Evolutionary conservation across 2,797 vertebrate genomes (phyloP).

Genomic region (Poecile montanus): DNA sequence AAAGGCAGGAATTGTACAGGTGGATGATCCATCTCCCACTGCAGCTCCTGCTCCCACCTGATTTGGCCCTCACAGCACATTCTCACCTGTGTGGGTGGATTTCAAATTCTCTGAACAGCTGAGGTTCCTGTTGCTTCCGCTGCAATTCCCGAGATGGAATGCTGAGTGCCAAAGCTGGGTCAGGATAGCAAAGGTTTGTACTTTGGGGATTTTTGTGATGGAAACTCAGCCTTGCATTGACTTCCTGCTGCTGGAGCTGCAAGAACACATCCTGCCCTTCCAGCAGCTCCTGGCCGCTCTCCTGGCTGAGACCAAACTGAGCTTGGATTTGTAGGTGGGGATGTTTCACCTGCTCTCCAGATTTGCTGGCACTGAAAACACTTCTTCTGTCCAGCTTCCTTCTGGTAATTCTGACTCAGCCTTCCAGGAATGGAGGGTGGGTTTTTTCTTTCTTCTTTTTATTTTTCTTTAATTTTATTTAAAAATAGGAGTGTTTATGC

Average conservation of each 20-base stretch:
- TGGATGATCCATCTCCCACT: not conserved
- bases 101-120: not conserved
- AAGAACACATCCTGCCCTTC: not conserved
- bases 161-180: not conserved
- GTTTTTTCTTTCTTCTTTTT: slow-evolving; percentile 12
- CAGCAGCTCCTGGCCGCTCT: not conserved
- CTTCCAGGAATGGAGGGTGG: slow-evolving; percentile 70
- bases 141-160: not conserved
- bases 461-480: not conserved
- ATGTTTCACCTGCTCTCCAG: slow-evolving; percentile 61
- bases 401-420: slow-evolving; percentile 74
- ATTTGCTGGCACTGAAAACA: slow-evolving; percentile 48
- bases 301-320: not conserved
- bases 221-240: not conserved
- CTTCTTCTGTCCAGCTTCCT: slow-evolving; percentile 56
- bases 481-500: slow-evolving; percentile 30
- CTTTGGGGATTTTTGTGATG: not conserved
- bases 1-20: not conserved
- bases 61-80: not conserved
- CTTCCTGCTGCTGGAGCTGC: not conserved
- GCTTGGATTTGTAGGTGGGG: slow-evolving; percentile 31
- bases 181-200: not conserved
- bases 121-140: not conserved
- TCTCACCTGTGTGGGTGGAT: not conserved
- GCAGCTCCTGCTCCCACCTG: not conserved